Conservation (phyloP, 1,140 invertebrate genomes). For the Zaprionus gabonicus region DNA sequence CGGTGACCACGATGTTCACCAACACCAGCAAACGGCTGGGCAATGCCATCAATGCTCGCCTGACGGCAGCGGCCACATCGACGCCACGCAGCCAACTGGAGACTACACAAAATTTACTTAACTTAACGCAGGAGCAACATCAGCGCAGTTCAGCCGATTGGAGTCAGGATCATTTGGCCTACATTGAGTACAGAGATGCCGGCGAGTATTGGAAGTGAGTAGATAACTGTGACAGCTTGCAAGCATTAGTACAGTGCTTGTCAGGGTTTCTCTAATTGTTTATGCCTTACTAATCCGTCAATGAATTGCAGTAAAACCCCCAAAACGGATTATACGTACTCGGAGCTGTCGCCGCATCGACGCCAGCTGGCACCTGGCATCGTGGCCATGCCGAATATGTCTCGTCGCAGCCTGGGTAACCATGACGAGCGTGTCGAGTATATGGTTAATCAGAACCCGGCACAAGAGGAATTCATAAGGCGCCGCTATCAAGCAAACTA, state of each 20-base stretch:
- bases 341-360: constrained; percentile 89
- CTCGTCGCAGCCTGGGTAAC: constrained; percentile 86
- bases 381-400: constrained; percentile 93
- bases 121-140: constrained; percentile 64
- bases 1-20: constrained; percentile 50
- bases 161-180: constrained; percentile 85
- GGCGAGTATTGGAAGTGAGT: constrained; percentile 90
- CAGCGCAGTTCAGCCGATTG: constrained; percentile 48
- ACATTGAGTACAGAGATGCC: constrained; percentile 87
- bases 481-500: constrained; percentile 70
- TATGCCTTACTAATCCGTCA: neutral
- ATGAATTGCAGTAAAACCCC: constrained; percentile 87
- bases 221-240: neutral
- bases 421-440: constrained; percentile 75
- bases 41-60: constrained; percentile 30
- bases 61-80: constrained; percentile 56
- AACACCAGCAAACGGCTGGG: constrained; percentile 52
- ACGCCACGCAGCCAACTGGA: constrained; percentile 70
- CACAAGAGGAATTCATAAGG: constrained; percentile 75
- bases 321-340: constrained; percentile 93
- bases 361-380: constrained; percentile 91
- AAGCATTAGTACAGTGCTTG: too few species aligned
- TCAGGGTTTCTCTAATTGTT: neutral
- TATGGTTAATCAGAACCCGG: constrained; percentile 74
- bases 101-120: constrained; percentile 70